Evolutionary conservation across 37 sponge, comb jelly and placozoan genomes (phyloP), one percentile per base, ranked within the genome.

Genomic region (Amphimedon queenslandica): DNA sequence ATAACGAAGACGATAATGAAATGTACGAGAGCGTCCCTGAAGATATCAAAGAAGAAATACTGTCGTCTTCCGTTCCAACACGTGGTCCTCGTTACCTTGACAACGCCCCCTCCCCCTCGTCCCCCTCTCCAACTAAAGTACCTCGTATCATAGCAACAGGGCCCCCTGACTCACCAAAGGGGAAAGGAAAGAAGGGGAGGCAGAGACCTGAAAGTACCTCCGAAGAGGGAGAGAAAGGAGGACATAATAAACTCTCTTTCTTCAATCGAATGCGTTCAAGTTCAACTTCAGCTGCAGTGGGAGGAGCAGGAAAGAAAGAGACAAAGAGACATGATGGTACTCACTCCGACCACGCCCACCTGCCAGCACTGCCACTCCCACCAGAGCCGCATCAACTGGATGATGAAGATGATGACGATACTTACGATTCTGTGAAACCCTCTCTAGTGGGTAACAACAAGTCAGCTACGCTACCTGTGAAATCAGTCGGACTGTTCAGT

Each of bases 21-120:
- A 72, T 78, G 72, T 89, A 89, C 33, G 90, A 89, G 67, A 70
- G 63, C 57, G 90, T 89, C 8, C 80, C 83, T 13, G 68, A 66
- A 20, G 27, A 28, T 30, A 60, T 33, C 79, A 82, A n/a, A 68
- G 78, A 37, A 6, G 67, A 1, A 36, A 23, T 61, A 63, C 69
- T 41, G 1, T 23, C 21, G 37, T 37, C 16, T 38, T 55, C 20
- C 58, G 68, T 25, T 24, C 78, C 23, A 61, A 37, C 4, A 61
- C 6, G 16, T 33, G 63, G 16, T 70, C 80, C 23, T 32, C 69
- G 40, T 21, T 71, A 2, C 55, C 80, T 23, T 60, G 63, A 41
- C 42, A 47, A 42, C 37, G 66, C 4, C 25, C 53, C 53, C 13
- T 37, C 2, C 23, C 34, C 37, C 16, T 11, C 6, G n/a, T 37